Conservation (phyloP, 2,888 invertebrate genomes). For the Meiosimyza platycephala region DNA sequence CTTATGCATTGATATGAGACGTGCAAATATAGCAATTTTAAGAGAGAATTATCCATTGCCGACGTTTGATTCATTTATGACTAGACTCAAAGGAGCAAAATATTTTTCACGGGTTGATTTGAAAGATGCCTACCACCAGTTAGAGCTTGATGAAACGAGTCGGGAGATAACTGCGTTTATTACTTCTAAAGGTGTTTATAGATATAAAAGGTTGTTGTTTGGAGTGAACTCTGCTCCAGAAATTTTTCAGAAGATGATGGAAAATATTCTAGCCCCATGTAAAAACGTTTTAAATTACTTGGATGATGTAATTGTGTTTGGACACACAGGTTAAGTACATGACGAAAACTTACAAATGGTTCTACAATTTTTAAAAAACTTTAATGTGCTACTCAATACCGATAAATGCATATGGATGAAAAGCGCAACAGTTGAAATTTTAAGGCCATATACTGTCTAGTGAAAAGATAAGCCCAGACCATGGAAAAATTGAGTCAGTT, state of each 20-base stretch:
- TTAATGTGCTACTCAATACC: slow-evolving; percentile 51
- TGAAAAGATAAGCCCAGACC: slow-evolving; percentile 42
- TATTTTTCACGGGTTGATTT: slow-evolving; percentile 57
- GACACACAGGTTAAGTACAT: too few species aligned
- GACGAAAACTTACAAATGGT: too few species aligned
- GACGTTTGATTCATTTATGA: slow-evolving; percentile 26
- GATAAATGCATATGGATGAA: slow-evolving; percentile 49
- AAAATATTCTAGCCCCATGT: too few species aligned
- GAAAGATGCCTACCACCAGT: slow-evolving; percentile 52
- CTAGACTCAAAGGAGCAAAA: slow-evolving; percentile 44
- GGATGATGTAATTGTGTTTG: slow-evolving; percentile 24
- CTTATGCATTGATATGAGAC: slow-evolving; percentile 59
- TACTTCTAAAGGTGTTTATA: slow-evolving; percentile 45
- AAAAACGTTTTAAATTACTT: too few species aligned
- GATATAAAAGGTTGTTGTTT: slow-evolving; percentile 61
- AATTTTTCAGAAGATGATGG: slow-evolving; percentile 49
- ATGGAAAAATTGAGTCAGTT: slow-evolving; percentile 45
- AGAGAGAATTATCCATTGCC: not conserved
- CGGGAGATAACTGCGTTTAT: slow-evolving; percentile 46
- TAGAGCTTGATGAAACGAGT: slow-evolving; percentile 48
- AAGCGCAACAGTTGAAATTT: slow-evolving; percentile 33
- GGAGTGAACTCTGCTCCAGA: slow-evolving; percentile 49
- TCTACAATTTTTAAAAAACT: slow-evolving; percentile 35
- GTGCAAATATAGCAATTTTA: slow-evolving; percentile 50
- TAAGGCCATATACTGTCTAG: slow-evolving; percentile 38